Evolutionary conservation across 2,888 invertebrate species (phyloP), one percentile per base, ranked within the genome.

Genomic region (Nomada hirtipes): DNA sequence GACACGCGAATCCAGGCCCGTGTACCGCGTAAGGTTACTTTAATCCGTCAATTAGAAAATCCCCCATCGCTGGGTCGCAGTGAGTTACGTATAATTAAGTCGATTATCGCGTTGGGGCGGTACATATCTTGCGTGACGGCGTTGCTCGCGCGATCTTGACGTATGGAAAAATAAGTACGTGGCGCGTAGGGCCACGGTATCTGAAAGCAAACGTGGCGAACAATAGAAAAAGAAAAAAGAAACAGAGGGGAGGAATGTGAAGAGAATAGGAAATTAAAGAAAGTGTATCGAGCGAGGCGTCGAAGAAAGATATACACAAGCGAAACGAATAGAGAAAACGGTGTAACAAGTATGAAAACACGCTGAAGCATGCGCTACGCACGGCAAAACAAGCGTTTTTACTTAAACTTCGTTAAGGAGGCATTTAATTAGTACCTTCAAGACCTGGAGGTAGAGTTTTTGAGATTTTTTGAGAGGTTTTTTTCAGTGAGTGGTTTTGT

Each of bases 381-480:
- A 88, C 87, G 88, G 64, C 68, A 52, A 75, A 92, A 89, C 91
- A 92, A 91, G 91, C 89, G n/a, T 79, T 71, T 88, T 90, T 88
- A 88, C 84, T 89, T 88, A 89, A 90, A 91, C 85, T 90, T 91
- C 87, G 89, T 89, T 91, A 92, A 93, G 91, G 92, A 92, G 91
- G 91, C 91, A 90, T 92, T 91, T 91, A 92, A 91, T 92, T 92
- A 92, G 91, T 93, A 93, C 93, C 93, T 93, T 93, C 93, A 93
- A 93, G 92, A 93, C 93, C 93, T 93, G 92, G 91, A 93, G 92
- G 91, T 92, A 92, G 92, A 92, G 91, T 91, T 92, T 92, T 92
- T 92, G 91, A 92, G 89, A 92, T 92, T 91, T 91, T 91, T 92
- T 92, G 91, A 93, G 92, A 93, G 92, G 92, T 93, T 92, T 89